Evolutionary conservation across 2,113 vertebrate species (phyloP).

Genomic region (Tetraodon nigroviridis): DNA sequence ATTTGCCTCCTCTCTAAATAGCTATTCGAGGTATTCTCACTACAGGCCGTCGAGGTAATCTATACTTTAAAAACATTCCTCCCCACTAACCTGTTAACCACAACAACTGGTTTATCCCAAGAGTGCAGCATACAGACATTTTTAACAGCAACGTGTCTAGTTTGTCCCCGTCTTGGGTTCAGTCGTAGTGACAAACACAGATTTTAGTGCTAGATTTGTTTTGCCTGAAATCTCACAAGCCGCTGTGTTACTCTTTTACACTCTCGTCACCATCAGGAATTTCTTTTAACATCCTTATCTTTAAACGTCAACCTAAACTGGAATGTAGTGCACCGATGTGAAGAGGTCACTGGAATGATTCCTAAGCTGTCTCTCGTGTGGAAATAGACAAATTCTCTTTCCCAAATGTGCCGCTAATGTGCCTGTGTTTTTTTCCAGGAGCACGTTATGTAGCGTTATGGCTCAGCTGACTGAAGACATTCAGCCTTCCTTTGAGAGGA

Average conservation of each 20-base stretch:
- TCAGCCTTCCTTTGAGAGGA: conserved; percentile 91
- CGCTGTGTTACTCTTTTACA: conserved; percentile 25
- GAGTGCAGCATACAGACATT: conserved; percentile 44
- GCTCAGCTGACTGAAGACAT: conserved; percentile 96
- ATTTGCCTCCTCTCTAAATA: conserved; percentile 88
- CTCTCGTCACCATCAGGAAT: conserved; percentile 46
- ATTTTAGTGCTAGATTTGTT: conserved; percentile 43
- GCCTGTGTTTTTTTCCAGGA: conserved; percentile 77
- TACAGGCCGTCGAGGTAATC: conserved; percentile 92
- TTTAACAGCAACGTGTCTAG: conserved; percentile 45
- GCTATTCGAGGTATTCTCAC: conserved; percentile 89
- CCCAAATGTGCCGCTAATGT: conserved; percentile 14
- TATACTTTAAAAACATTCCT: conserved; percentile 62
- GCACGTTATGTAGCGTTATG: conserved; percentile 94
- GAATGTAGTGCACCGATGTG: conserved; percentile 31
- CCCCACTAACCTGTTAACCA: conserved; percentile 72
- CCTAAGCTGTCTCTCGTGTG: neutral
- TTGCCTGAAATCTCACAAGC: conserved; percentile 50
- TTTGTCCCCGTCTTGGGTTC: conserved; percentile 38
- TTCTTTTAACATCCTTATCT: conserved; percentile 48
- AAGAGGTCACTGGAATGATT: conserved; percentile 14
- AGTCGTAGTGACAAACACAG: conserved; percentile 25
- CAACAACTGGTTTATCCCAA: conserved; percentile 33
- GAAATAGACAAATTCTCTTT: neutral
- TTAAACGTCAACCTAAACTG: conserved; percentile 22